phyloP scores from a whole-genome alignment of 2,797 vertebrate genomes.

The Cossypha heuglini region DNA sequence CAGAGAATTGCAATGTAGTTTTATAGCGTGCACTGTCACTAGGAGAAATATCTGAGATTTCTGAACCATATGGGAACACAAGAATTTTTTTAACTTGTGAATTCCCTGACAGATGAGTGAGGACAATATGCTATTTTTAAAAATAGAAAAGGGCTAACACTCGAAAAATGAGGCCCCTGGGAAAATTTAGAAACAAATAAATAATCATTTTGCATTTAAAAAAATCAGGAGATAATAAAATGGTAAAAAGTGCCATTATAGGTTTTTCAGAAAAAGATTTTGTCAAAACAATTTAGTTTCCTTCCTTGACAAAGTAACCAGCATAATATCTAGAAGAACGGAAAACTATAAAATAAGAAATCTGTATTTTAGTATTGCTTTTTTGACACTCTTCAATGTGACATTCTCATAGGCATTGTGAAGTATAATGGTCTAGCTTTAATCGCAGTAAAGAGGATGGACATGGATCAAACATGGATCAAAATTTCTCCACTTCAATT shows the following conservation, averaged over 20 bases:
- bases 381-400: background rate
- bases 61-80: background rate
- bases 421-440: background rate
- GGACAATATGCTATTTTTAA: background rate
- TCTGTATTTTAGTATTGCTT: background rate
- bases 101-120: background rate
- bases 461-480: background rate
- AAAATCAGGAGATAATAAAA: background rate
- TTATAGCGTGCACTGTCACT: background rate
- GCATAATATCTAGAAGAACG: background rate
- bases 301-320: background rate
- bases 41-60: background rate
- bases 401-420: background rate
- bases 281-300: background rate
- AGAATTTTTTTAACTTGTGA: background rate
- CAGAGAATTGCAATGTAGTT: background rate
- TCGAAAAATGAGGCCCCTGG: background rate
- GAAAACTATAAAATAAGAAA: background rate
- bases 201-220: background rate
- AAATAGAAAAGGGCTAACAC: background rate
- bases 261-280: rapidly evolving
- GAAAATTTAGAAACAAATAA: background rate
- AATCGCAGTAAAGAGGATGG: background rate
- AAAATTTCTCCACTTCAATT: background rate
- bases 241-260: background rate